Base-by-base conservation (phyloP, 2,797 vertebrate genomes). In the Scolopax bukidnonensis region DNA sequence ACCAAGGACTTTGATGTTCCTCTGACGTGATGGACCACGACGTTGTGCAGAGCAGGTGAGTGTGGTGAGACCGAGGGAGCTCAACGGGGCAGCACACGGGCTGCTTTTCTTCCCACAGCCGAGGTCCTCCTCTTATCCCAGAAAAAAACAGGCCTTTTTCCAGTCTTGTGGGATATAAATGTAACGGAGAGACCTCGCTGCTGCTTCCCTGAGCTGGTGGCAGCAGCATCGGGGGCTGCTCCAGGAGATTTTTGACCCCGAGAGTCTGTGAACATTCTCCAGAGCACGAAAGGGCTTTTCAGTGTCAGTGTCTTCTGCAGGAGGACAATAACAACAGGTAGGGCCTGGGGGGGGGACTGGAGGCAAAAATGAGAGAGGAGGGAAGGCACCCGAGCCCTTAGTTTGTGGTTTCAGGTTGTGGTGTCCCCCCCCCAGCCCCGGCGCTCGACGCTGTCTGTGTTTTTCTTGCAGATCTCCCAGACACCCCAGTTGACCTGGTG, bases 401-500 rank as follows among this genome's bases (percentile, higher is more conserved):
- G 59, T 23, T 27, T 0, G 1, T 11, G 30, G 10, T 32, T 51
- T 40, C 50, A 12, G 19, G 36, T 16, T 8, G 2, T 9, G 3
- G 16, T 38, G 40, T 40, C 40, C 11, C 40, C 41, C 41, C 41
- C 41, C 41, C 41, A 7, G 7, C 33, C 45, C 56, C 6, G 9
- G 47, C 1, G 0, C 57, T 79, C 67, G 57, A 32, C 16, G 0
- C 4, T 45, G 15, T 30, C 10, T 6, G 10, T 82, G 21, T 94
- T 83, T 83, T 92, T 90, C 68, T 68, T 81, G 25, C 98, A 99
- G 99, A 99, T 96, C 98, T 99, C 73, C 99, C 99, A 9, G 98
- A 98, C 80, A 99, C 98, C 40, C 99, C 99, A 0, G 99, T 99
- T 53, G 99, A 99, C 98, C 98, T 99, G 28, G 99, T 99, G 91